Evolutionary conservation across 2,888 invertebrate species (phyloP).

Genomic region (Zeuzera pyrina): DNA sequence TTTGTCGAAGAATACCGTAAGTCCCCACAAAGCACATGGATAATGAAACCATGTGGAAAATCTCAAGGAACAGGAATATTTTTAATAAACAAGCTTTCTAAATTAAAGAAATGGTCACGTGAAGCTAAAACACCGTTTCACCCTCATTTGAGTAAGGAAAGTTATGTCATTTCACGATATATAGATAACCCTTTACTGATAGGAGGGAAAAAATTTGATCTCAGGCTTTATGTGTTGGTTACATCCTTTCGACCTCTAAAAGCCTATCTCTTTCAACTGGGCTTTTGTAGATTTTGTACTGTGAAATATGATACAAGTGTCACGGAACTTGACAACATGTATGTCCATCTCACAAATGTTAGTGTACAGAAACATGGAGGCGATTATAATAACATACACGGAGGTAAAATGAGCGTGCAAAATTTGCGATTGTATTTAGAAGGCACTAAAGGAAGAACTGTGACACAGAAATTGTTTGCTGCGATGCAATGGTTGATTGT

Average conservation of each 20-base stretch:
- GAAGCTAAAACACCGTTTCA: conserved; percentile 90
- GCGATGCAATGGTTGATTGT: conserved; percentile 93
- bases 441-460: conserved; percentile 89
- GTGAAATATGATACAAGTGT: conserved; percentile 94
- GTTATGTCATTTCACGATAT: conserved; percentile 97
- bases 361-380: conserved; percentile 98
- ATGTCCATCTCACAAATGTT: conserved; percentile 96
- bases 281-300: conserved; percentile 97
- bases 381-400: conserved; percentile 94
- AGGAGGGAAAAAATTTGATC: conserved; percentile 96
- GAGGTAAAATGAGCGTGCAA: conserved; percentile 95
- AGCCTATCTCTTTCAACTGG: conserved; percentile 92
- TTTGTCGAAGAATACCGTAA: conserved; percentile 97
- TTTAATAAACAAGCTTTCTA: conserved; percentile 94
- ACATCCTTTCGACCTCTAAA: conserved; percentile 95
- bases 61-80: conserved; percentile 97
- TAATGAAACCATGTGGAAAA: conserved; percentile 97
- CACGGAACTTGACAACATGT: conserved; percentile 91
- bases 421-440: conserved; percentile 92
- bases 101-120: conserved; percentile 91
- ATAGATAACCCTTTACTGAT: conserved; percentile 96
- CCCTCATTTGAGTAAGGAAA: conserved; percentile 88
- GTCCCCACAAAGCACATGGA: conserved; percentile 96
- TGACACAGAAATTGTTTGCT: conserved; percentile 90
- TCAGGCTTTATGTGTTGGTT: conserved; percentile 92